phyloP scores from a whole-genome alignment of 37 sponge, comb jelly and placozoan genomes.

The Spongia lamella region DNA sequence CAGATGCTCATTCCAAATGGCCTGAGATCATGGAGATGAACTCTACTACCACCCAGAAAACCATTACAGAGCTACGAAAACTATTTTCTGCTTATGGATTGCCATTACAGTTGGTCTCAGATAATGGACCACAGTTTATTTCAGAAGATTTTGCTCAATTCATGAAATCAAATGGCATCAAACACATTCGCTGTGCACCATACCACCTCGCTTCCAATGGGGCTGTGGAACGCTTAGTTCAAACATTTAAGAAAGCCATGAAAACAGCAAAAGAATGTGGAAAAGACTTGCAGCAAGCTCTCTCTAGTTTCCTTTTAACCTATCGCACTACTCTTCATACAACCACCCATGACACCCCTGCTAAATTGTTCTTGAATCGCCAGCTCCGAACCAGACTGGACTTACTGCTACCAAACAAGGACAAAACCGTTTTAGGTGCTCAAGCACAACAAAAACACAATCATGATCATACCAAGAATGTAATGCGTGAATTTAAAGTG shows the following conservation, averaged over 20 bases:
- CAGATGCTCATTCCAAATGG: constrained; percentile 25
- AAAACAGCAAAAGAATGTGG: background rate
- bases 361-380: constrained; percentile 14
- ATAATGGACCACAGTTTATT: too few species aligned
- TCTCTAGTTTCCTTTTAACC: constrained; percentile 15
- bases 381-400: constrained; percentile 17
- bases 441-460: too few species aligned
- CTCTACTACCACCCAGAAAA: background rate
- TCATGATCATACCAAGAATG: too few species aligned
- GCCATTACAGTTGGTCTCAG: constrained; percentile 5
- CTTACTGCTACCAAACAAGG: constrained; percentile 11
- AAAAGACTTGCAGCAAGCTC: background rate
- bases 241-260: constrained; percentile 9
- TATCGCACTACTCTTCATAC: constrained; percentile 37
- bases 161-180: too few species aligned
- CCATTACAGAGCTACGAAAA: constrained; percentile 1
- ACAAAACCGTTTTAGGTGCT: background rate
- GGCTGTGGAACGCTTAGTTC: constrained; percentile 1
- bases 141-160: too few species aligned
- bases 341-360: constrained; percentile 21
- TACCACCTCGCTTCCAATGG: constrained; percentile 2
- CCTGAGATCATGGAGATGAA: constrained; percentile 6
- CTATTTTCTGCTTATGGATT: constrained; percentile 10
- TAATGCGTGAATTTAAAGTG: too few species aligned
- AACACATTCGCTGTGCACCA: background rate